These are phyloP conservation scores for Microctenopoma steveboyesi DNA, from an alignment of 2,797 vertebrate genomes.

Conservation along the genomic window DNA sequence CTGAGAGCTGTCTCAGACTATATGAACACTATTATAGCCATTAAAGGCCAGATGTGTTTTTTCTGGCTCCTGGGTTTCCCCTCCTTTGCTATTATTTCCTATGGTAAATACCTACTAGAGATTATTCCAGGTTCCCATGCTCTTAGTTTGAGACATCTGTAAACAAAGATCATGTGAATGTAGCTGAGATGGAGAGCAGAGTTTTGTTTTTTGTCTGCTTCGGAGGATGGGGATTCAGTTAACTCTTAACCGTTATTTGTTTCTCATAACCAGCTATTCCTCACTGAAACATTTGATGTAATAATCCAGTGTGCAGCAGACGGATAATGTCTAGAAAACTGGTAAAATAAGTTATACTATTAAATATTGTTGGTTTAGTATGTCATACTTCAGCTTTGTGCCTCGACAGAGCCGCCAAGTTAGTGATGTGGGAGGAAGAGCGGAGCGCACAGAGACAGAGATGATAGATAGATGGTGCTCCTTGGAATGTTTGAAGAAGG, in stretches of 20 bases:
- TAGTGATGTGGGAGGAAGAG: constrained; percentile 62
- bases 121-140: constrained; percentile 70
- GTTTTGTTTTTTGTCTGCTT: constrained; percentile 12
- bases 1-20: constrained; percentile 42
- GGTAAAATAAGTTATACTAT: too few species aligned
- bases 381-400: constrained; percentile 40
- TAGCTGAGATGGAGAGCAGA: constrained; percentile 26
- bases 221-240: constrained; percentile 5
- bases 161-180: constrained; percentile 50
- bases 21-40: constrained; percentile 41
- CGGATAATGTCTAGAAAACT: not conserved
- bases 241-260: not conserved
- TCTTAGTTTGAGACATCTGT: constrained; percentile 55
- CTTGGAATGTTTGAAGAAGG: constrained; percentile 67
- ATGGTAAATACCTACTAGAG: constrained; percentile 53
- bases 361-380: not conserved
- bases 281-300: not conserved
- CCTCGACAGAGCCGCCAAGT: constrained; percentile 15
- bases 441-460: constrained; percentile 18
- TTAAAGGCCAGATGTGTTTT: constrained; percentile 53
- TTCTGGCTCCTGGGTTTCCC: constrained; percentile 60
- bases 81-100: constrained; percentile 71
- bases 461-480: constrained; percentile 45
- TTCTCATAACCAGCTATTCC: not conserved
- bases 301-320: not conserved